Evolutionary conservation across 2,888 invertebrate genomes (phyloP).

Genomic region (Hemicrepidius hirtus): DNA sequence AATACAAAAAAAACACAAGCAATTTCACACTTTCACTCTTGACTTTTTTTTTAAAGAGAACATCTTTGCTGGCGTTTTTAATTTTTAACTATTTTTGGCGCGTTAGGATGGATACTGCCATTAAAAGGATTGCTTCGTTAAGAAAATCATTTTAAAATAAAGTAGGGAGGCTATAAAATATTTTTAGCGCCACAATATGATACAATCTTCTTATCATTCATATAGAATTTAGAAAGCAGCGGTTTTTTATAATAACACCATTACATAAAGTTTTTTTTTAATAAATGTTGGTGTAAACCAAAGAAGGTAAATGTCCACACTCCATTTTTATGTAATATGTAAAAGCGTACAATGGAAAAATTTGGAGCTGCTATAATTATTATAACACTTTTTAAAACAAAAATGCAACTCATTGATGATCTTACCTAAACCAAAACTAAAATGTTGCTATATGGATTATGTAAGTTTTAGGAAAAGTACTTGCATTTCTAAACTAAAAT

Average conservation of each 20-base stretch:
- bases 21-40: slow-evolving; percentile 6
- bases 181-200: background rate
- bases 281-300: background rate
- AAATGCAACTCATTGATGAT: too few species aligned
- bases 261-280: slow-evolving; percentile 18
- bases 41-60: background rate
- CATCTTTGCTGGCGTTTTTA: too few species aligned
- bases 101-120: background rate
- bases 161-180: slow-evolving; percentile 7
- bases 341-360: too few species aligned
- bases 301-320: background rate
- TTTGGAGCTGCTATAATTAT: too few species aligned
- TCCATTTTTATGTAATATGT: too few species aligned
- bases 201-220: slow-evolving; percentile 11
- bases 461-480: too few species aligned
- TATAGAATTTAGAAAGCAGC: slow-evolving; percentile 19
- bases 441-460: too few species aligned
- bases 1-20: background rate
- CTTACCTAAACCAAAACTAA: too few species aligned
- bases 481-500: too few species aligned
- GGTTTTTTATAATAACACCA: background rate
- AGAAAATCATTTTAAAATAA: background rate
- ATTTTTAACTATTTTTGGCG: background rate
- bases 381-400: too few species aligned
- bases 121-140: background rate